Percentiles rank a stretch among this genome's conserved stretches.
phyloP scores from a whole-genome alignment of 2,797 vertebrate species.

The Gephyroberyx darwinii region DNA sequence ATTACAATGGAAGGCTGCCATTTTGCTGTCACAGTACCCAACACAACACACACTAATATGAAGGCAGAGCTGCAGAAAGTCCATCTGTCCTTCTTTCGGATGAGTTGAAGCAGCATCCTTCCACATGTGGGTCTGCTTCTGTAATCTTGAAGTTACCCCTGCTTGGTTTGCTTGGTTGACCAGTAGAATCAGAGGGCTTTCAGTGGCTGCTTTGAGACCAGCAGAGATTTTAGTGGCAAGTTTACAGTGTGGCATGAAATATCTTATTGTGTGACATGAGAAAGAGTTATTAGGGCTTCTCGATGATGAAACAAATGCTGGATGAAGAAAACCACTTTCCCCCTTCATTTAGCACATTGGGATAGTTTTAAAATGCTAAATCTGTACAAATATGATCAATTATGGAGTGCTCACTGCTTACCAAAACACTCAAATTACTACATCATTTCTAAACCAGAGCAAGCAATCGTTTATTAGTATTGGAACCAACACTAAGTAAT shows the following conservation, averaged over 20 bases:
- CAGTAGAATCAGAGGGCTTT: not conserved
- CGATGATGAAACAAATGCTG: not conserved
- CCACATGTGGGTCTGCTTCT: not conserved
- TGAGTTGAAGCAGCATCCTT: slow-evolving; percentile 3
- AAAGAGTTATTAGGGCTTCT: not conserved
- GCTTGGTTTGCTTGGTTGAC: not conserved
- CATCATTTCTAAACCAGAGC: slow-evolving; percentile 50
- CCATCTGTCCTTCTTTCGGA: not conserved
- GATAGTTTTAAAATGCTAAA: too few species aligned
- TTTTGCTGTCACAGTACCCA: slow-evolving; percentile 43
- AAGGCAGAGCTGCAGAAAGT: slow-evolving; percentile 23
- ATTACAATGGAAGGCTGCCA: slow-evolving; percentile 40
- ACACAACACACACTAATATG: slow-evolving; percentile 37
- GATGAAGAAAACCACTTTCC: not conserved
- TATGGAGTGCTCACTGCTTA: not conserved
- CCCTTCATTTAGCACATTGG: too few species aligned
- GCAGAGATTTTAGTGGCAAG: not conserved
- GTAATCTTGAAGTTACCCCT: not conserved
- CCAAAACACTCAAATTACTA: slow-evolving; percentile 23
- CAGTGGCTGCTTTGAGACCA: not conserved
- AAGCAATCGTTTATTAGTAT: slow-evolving; percentile 36
- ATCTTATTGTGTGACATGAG: not conserved
- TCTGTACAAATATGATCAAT: too few species aligned
- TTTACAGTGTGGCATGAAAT: not conserved
- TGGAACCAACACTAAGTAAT: slow-evolving; percentile 19